Percentiles rank a stretch among this genome's conserved stretches.
Conservation (phyloP, 2,113 vertebrate species). For the Pandion haliaetus region DNA sequence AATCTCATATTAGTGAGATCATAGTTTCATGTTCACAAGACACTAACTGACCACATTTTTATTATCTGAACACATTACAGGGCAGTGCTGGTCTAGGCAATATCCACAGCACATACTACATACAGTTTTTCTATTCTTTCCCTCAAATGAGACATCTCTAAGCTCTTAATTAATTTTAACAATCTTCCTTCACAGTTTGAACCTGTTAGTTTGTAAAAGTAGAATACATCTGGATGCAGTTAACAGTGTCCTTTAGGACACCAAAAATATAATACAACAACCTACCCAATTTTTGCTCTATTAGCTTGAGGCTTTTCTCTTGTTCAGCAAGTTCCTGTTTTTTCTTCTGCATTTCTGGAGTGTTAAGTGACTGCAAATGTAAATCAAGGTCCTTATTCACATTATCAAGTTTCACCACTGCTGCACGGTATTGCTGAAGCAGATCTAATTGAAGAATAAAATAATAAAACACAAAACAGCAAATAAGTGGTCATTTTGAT, state of each 20-base stretch:
- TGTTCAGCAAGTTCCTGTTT: constrained; percentile 74
- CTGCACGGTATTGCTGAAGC: constrained; percentile 75
- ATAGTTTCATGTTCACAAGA: background rate
- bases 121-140: background rate
- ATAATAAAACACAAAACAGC: background rate
- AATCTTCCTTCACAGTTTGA: background rate
- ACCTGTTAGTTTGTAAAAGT: background rate
- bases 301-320: constrained; percentile 72
- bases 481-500: background rate
- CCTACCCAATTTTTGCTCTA: constrained; percentile 81
- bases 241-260: background rate
- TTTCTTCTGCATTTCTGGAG: constrained; percentile 73
- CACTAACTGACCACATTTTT: background rate
- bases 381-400: constrained; percentile 59
- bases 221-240: background rate
- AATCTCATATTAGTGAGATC: background rate
- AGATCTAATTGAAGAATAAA: constrained; percentile 71
- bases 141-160: background rate
- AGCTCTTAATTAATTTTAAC: background rate
- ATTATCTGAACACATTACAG: background rate
- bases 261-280: background rate
- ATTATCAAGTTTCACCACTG: constrained; percentile 63
- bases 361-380: constrained; percentile 65
- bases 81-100: background rate
- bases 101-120: background rate